Base-by-base conservation (phyloP, 2,113 vertebrate species). In the Peromyscus leucopus region DNA sequence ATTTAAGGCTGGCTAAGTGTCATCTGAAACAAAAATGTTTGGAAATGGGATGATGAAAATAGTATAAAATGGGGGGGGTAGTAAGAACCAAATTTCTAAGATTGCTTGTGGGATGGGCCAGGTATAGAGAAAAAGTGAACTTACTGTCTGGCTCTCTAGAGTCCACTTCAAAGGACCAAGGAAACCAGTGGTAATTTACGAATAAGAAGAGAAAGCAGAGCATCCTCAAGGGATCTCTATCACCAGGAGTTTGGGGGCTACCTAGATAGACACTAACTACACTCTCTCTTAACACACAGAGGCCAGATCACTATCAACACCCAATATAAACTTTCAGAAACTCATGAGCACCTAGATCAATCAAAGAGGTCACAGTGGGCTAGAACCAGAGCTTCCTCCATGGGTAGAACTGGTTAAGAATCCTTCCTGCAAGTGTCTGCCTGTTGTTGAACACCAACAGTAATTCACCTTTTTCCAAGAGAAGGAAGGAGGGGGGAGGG, bases 11-110 rank as follows among this genome's bases (percentile, higher is more conserved):
- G 86, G 5, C 1, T 51, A 36, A 28, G 13, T 74, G 46, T 76
- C 36, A 48, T 72, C 69, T 92, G 26, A 65, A 90, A 26, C 15
- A 87, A 21, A 82, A 69, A 63, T 87, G 4, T 63, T 93, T 97
- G 46, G 0, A 48, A 67, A n/a, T 26, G 74, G 3, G 13, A 15
- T 95, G 31, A 55, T 31, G 1, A 88, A 57, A n/a, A 11, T 48
- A 86, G 42, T 2, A 31, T 85, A 46, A 85, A 31, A 42, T n/a
- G 24, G 59, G 36, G 10, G 1, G 55, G 12, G 36, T 48, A 12
- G 31, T 59, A 33, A 57, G 79, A 21, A 51, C 7, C 28, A 6
- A 69, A 55, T 83, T 83, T 21, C 13, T 75, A 72, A 19, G 10
- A 61, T 94, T 93, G 21, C 9, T 31, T 91, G 24, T 39, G 13